phyloP scores from a whole-genome alignment of 1,140 invertebrate genomes.

The Papilio glaucus region DNA sequence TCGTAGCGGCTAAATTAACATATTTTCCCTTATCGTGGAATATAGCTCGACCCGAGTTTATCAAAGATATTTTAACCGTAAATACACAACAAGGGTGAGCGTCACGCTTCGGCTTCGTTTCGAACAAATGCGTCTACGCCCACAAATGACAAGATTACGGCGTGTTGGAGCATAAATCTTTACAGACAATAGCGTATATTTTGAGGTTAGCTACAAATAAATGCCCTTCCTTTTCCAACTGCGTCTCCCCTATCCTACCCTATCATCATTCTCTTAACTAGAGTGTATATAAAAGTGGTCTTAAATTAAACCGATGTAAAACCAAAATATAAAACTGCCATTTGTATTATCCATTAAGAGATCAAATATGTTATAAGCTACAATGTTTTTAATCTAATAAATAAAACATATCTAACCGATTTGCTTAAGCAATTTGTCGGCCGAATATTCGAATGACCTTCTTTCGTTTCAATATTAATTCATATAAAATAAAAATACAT shows the following conservation, averaged over 20 bases:
- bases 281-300: not conserved
- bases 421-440: too few species aligned
- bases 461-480: too few species aligned
- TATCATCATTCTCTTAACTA: conserved; percentile 13
- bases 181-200: conserved; percentile 72
- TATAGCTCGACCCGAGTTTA: conserved; percentile 70
- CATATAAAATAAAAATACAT: not conserved
- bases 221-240: conserved; percentile 54
- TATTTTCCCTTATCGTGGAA: conserved; percentile 80
- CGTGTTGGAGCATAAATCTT: conserved; percentile 77
- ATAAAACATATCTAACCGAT: too few species aligned
- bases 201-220: conserved; percentile 69
- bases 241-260: conserved; percentile 42
- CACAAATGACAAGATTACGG: conserved; percentile 75
- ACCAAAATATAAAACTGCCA: not conserved
- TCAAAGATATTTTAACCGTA: conserved; percentile 74
- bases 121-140: conserved; percentile 77
- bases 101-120: conserved; percentile 51
- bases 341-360: conserved; percentile 10
- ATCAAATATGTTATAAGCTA: too few species aligned
- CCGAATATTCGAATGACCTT: too few species aligned
- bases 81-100: conserved; percentile 69
- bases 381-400: too few species aligned
- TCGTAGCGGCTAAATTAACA: conserved; percentile 73
- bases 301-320: not conserved